Percentiles rank a stretch among this genome's conserved stretches.
These are phyloP conservation scores for Liolophura sinensis DNA, from an alignment of 1,140 invertebrate genomes.

Conservation along the genomic window DNA sequence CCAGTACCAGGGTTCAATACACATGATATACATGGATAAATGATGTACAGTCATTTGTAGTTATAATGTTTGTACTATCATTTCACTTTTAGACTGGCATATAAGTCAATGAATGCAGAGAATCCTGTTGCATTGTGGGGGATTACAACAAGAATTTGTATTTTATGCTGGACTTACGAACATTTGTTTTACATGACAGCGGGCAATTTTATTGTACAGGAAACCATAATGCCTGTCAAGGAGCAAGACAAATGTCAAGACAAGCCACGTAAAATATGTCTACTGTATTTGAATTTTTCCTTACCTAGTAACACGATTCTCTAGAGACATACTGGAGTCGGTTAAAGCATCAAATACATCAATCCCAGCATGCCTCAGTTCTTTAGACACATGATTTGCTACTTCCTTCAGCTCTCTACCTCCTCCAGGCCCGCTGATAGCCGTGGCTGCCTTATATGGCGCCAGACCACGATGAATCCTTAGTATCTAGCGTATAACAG, in stretches of 20 bases:
- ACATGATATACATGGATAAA: too few species aligned
- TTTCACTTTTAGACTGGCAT: too few species aligned
- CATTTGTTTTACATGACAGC: background rate
- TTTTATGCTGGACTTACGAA: background rate
- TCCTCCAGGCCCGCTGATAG: conserved; percentile 15
- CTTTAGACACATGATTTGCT: conserved; percentile 22
- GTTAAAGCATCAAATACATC: conserved; percentile 16
- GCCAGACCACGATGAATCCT: conserved; percentile 26
- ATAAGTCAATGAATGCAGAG: too few species aligned
- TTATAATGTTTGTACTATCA: too few species aligned
- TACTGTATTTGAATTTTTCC: background rate
- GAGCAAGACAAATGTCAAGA: background rate
- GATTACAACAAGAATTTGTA: too few species aligned
- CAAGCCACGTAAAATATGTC: background rate
- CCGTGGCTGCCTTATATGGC: conserved; percentile 30
- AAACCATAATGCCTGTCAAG: background rate
- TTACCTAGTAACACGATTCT: conserved; percentile 16
- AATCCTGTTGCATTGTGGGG: too few species aligned
- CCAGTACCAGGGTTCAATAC: too few species aligned
- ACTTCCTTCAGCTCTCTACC: conserved; percentile 18
- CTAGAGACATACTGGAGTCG: conserved; percentile 10
- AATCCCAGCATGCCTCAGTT: conserved; percentile 21
- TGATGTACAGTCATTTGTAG: too few species aligned
- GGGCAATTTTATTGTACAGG: background rate
- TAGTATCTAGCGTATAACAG: conserved; percentile 20